Evolutionary conservation across 2,113 vertebrate species (phyloP), one percentile per base, ranked within the genome.

Genomic region (Canis aureus): DNA sequence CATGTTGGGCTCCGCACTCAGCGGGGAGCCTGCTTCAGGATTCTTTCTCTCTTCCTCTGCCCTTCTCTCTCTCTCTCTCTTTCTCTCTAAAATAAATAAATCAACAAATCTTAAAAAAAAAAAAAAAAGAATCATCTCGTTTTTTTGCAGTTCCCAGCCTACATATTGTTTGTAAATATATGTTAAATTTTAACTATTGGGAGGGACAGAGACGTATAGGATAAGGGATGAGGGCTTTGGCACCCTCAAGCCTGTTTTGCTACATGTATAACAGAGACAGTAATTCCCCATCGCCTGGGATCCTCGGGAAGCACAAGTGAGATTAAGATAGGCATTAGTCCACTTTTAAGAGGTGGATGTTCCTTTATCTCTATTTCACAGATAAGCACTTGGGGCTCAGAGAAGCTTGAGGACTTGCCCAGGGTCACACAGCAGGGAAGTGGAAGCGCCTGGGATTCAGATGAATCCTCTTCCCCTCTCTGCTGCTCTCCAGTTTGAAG

Each of bases 161-260:
- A 38, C 53, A 8, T 84, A 53, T 51, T 93, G 16, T 67, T 95
- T 89, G 93, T 60, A 95, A 87, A 89, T 29, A 87, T 25, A 51
- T 78, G 43, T 74, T 84, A 62, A 87, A 76, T 86, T 96, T 96
- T 95, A 89, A 84, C 32, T 88, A 32, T 5, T 69, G 69, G 29
- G 74, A 94, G 43, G 84, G 23, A 49, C 5, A 32, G 71, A 87
- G 71, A 89, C n/a, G 38, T 83, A 43, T 32, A 71, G 86, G 78
- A 94, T 29, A 80, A 27, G 25, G 15, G 13, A 35, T 85, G 73
- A 78, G 29, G 29, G 4, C 43, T 95, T 78, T 66, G 35, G 12
- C 23, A 79, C 93, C 79, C 19, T 53, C 71, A 80, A 88, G 32
- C 11, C 51, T 38, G 4, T 51, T 89, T 69, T 53, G n/a, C 79